phyloP scores from a whole-genome alignment of 1,140 invertebrate species.

The Panagrolaimus sp. region DNA sequence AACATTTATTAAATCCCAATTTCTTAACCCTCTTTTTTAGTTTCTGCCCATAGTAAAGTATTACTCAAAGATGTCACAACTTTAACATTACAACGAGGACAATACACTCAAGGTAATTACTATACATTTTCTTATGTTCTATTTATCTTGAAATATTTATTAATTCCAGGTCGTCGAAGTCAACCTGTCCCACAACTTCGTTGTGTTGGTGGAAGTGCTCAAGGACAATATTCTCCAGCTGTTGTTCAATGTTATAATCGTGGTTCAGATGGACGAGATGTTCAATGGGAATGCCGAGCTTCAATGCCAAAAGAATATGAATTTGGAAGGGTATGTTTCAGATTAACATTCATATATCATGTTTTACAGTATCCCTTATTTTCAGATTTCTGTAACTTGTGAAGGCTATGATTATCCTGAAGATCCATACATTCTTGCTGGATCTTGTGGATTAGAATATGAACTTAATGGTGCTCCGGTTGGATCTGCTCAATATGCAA shows the following conservation, averaged over 20 bases:
- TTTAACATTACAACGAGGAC: slow-evolving; percentile 62
- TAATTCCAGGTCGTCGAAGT: slow-evolving; percentile 60
- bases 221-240: slow-evolving; percentile 58
- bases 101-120: slow-evolving; percentile 59
- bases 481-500: slow-evolving; percentile 15
- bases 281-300: slow-evolving; percentile 68
- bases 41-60: slow-evolving; percentile 50
- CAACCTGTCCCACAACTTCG: slow-evolving; percentile 65
- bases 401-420: slow-evolving; percentile 67
- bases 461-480: slow-evolving; percentile 38
- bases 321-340: slow-evolving; percentile 64
- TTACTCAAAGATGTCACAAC: slow-evolving; percentile 62
- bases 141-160: too few species aligned
- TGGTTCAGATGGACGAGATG: slow-evolving; percentile 65
- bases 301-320: slow-evolving; percentile 65
- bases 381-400: slow-evolving; percentile 63
- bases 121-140: too few species aligned
- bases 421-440: slow-evolving; percentile 65
- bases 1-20: background rate
- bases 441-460: slow-evolving; percentile 65
- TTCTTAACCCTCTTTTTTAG: background rate
- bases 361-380: slow-evolving; percentile 16
- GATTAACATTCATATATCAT: slow-evolving; percentile 30
- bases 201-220: slow-evolving; percentile 65
- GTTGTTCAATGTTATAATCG: slow-evolving; percentile 66